Base-by-base conservation (phyloP, 2,888 invertebrate species). In the Corythucha ciliata region DNA sequence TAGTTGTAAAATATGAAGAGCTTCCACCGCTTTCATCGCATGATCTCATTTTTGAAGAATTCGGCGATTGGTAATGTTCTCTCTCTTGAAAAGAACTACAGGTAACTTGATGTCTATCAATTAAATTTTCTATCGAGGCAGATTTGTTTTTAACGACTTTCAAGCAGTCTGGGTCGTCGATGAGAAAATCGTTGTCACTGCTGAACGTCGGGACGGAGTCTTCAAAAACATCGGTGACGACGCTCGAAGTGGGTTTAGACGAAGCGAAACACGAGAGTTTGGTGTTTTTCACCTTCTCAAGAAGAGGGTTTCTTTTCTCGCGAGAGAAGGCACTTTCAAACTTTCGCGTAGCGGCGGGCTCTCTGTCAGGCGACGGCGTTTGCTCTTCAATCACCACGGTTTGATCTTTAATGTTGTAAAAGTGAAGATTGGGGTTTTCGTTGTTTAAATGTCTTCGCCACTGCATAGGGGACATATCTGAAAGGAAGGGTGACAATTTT, bases 241-340 rank as follows among this genome's bases (percentile, higher is more conserved):
- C 59, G 16, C 57, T 56, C 3, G 60, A 60, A 5, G 62, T 60
- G n/a, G 69, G 45, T 29, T 55, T 55, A 16, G 52, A 33, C 16
- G 55, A 69, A 39, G 64, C 65, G 65, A 81, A 80, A 65, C 81
- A 81, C 24, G 80, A 80, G 52, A 82, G 66, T 63, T 78, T 74
- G 41, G 81, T 80, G 64, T 80, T 80, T 65, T 80, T 80, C 4
- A 81, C 81, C 65, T 78, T 76, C 63, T 81, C 81, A 51, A 81
- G 71, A 54, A 82, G 71, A 36, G 81, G 81, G 64, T 81, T 81
- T 52, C 79, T 72, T 64, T 77, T 80, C 67, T 81, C 81, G 75
- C 58, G 73, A 67, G 58, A 73, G 71, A 57, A 71, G 70, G 47
- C 72, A 14, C 41, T 42, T 12, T 37, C 20, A 5, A 34, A 33